Evolutionary conservation across 2,113 vertebrate genomes (phyloP).

Genomic region (Peromyscus leucopus): DNA sequence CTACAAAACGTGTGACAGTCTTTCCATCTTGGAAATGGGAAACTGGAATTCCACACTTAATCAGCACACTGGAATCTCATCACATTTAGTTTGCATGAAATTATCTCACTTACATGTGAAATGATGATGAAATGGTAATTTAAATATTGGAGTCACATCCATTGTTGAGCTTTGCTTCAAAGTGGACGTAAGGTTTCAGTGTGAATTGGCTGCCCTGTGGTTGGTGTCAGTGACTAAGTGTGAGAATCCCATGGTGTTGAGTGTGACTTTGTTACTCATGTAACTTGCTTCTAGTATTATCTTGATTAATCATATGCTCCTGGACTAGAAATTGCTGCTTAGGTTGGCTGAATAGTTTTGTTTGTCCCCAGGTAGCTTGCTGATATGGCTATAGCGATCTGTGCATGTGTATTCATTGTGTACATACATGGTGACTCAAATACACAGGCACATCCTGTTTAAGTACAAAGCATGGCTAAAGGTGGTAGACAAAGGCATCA

Average conservation of each 20-base stretch:
- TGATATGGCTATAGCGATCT: neutral
- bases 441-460: neutral
- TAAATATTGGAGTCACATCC: neutral
- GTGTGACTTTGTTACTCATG: neutral
- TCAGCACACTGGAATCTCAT: constrained; percentile 27
- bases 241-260: neutral
- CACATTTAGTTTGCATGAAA: constrained; percentile 11
- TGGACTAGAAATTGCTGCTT: constrained; percentile 4
- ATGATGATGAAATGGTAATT: constrained; percentile 21
- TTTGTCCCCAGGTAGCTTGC: neutral
- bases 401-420: neutral
- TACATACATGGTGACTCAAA: neutral
- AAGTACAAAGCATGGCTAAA: constrained; percentile 22
- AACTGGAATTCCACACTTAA: neutral
- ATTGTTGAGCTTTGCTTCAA: constrained; percentile 36
- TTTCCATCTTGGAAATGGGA: constrained; percentile 18
- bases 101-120: constrained; percentile 24
- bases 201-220: neutral
- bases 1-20: neutral
- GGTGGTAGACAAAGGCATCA: neutral
- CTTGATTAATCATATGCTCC: constrained; percentile 7
- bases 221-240: neutral
- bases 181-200: constrained; percentile 7
- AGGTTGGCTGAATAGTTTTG: neutral
- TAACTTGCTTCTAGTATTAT: neutral